These are phyloP conservation scores for Xiphias gladius DNA, from an alignment of 2,113 vertebrate genomes.

Conservation along the genomic window DNA sequence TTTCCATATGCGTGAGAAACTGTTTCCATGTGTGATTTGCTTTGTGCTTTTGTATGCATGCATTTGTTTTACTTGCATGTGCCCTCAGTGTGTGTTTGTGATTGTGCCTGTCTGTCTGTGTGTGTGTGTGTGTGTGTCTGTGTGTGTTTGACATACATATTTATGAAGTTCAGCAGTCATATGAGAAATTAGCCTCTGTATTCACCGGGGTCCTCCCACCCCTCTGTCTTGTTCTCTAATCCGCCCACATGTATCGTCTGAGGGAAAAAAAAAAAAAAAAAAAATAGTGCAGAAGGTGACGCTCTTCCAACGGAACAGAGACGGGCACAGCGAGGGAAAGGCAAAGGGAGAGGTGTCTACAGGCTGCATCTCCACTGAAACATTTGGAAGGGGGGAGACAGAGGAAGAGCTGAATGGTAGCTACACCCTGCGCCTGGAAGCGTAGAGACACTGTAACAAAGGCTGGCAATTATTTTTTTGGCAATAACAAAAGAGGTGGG, in stretches of 20 bases:
- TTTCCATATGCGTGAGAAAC: constrained; percentile 62
- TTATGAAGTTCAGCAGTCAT: constrained; percentile 69
- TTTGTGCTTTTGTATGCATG: constrained; percentile 51
- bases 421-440: constrained; percentile 77
- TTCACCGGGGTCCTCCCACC: constrained; percentile 77
- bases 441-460: constrained; percentile 73
- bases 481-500: constrained; percentile 80
- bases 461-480: constrained; percentile 62
- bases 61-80: constrained; percentile 50
- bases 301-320: constrained; percentile 78
- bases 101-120: constrained; percentile 2
- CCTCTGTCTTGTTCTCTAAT: constrained; percentile 77
- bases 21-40: constrained; percentile 41
- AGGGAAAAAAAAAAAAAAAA: no score
- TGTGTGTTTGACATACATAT: constrained; percentile 47
- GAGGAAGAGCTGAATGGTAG: constrained; percentile 78
- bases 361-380: constrained; percentile 80
- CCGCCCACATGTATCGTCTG: constrained; percentile 85
- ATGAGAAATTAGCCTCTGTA: constrained; percentile 72
- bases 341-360: constrained; percentile 73
- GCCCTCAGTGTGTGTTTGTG: constrained; percentile 29
- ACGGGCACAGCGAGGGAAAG: constrained; percentile 69
- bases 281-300: constrained; percentile 82
- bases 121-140: constrained; percentile 13
- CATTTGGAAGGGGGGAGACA: constrained; percentile 65